A percentile compares a stretch with the other conserved stretches of the same genome.
Conservation (phyloP, 2,113 vertebrate species). For the Heptranchias perlo region DNA sequence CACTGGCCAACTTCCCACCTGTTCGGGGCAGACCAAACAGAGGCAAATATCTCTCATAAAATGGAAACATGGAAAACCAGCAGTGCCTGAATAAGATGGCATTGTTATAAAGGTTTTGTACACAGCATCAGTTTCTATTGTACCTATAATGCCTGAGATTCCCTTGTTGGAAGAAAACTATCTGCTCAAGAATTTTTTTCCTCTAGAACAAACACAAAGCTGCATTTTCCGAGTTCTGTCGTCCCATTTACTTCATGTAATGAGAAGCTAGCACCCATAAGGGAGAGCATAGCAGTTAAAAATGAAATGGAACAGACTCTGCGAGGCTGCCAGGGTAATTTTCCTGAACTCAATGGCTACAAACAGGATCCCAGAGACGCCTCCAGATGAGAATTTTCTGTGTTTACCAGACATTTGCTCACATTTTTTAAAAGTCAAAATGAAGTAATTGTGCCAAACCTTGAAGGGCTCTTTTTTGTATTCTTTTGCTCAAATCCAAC, state of each 20-base stretch:
- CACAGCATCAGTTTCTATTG: background rate
- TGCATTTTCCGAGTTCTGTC: background rate
- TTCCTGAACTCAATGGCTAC: background rate
- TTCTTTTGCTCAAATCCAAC: background rate
- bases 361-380: background rate
- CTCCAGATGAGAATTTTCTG: background rate
- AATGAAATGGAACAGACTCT: background rate
- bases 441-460: background rate
- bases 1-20: background rate
- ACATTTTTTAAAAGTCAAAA: background rate
- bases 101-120: background rate
- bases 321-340: background rate
- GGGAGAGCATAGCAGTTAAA: too few relatives aligned
- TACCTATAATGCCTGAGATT: background rate
- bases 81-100: too few relatives aligned
- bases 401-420: background rate
- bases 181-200: background rate
- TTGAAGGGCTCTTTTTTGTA: background rate
- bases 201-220: background rate
- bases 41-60: background rate
- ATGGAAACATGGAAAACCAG: background rate
- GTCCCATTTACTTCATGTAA: background rate
- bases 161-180: background rate
- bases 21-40: background rate
- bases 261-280: too few relatives aligned